Evolutionary conservation across 1,140 invertebrate species (phyloP).

Genomic region (Whitmania pigra): DNA sequence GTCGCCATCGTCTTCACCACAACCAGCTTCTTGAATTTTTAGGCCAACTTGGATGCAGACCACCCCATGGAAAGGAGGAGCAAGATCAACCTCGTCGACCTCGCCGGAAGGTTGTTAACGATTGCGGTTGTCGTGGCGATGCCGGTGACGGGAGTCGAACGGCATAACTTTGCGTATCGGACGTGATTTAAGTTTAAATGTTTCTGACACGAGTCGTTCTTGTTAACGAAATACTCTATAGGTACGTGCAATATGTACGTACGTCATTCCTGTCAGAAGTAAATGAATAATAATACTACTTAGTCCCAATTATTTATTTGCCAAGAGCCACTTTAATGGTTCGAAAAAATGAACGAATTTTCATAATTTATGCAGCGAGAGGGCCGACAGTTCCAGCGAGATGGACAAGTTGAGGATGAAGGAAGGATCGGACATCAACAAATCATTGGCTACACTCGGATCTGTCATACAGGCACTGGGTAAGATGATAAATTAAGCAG

Average conservation of each 20-base stretch:
- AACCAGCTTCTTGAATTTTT: background rate
- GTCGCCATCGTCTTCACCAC: too few species aligned
- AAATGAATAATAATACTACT: background rate
- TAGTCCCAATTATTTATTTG: too few species aligned
- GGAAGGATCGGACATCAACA: constrained; percentile 50
- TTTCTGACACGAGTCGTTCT: background rate
- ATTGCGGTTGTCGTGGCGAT: constrained; percentile 23
- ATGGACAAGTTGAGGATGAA: constrained; percentile 46
- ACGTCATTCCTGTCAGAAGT: background rate
- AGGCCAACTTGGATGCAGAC: constrained; percentile 53
- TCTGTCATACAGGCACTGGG: constrained; percentile 48
- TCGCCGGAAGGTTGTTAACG: constrained; percentile 59
- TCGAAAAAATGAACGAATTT: background rate
- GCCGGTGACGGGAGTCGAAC: too few species aligned
- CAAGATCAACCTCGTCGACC: constrained; percentile 72
- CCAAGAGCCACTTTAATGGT: background rate
- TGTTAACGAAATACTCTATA: too few species aligned
- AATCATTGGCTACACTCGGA: constrained; percentile 47
- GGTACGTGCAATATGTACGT: too few species aligned
- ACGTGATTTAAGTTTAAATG: background rate
- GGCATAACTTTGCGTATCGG: too few species aligned
- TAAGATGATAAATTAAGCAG: constrained; percentile 24
- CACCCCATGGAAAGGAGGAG: constrained; percentile 75
- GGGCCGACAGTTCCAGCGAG: constrained; percentile 44
- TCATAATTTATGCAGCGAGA: constrained; percentile 37